Conservation (phyloP, 2,888 invertebrate genomes). For the Philhelius pedissequus region DNA sequence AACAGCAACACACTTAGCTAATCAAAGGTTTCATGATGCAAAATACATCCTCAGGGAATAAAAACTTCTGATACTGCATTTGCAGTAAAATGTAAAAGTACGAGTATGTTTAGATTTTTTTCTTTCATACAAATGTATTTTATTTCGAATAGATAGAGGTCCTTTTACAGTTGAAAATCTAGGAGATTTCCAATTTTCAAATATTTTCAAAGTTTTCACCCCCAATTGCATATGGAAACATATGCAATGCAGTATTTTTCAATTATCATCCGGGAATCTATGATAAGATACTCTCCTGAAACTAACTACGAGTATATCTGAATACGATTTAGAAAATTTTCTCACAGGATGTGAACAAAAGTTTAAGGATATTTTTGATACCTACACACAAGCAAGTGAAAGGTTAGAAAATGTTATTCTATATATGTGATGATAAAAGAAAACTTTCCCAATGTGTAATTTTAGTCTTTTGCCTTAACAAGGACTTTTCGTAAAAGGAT, state of each 20-base stretch:
- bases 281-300: not conserved
- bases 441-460: constrained; percentile 36
- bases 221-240: not conserved
- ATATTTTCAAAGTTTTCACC: constrained; percentile 6
- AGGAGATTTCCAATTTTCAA: constrained; percentile 1
- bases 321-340: not conserved
- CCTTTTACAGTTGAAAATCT: not conserved
- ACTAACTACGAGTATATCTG: constrained; percentile 3
- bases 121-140: too few species aligned
- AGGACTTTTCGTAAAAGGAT: not conserved
- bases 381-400: not conserved
- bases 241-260: constrained; percentile 19
- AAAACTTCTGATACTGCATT: constrained; percentile 33
- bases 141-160: not conserved
- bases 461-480: not conserved
- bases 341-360: not conserved
- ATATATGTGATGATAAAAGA: not conserved
- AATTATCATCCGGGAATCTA: constrained; percentile 27
- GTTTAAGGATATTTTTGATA: not conserved
- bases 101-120: not conserved
- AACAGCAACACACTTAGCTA: constrained; percentile 45
- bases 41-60: constrained; percentile 15
- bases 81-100: not conserved
- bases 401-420: not conserved
- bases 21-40: constrained; percentile 33